A percentile compares a stretch with the other conserved stretches of the same genome.
These are phyloP conservation scores for Drosophila nannoptera DNA, from an alignment of 1,140 invertebrate genomes.

Conservation along the genomic window DNA sequence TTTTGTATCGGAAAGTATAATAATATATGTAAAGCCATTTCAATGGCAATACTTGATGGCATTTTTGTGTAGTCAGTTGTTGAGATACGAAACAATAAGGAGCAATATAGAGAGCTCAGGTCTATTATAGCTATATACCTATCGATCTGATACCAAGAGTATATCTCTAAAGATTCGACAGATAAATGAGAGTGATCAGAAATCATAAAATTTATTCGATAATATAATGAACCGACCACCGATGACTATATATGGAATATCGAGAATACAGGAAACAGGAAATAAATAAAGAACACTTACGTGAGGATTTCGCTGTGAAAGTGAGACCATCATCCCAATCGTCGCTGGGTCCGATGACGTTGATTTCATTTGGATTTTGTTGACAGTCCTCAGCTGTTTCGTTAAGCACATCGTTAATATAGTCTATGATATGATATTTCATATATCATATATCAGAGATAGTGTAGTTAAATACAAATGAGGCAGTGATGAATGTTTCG, in stretches of 20 bases:
- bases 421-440: conserved; percentile 81
- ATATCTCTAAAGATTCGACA: conserved; percentile 20
- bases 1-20: conserved; percentile 17
- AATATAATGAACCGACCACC: conserved; percentile 32
- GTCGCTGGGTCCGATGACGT: conserved; percentile 79
- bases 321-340: conserved; percentile 92
- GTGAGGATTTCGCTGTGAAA: conserved; percentile 90
- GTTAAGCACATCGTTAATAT: conserved; percentile 89
- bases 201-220: conserved; percentile 17
- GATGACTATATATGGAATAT: conserved; percentile 12
- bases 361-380: conserved; percentile 75
- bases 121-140: conserved; percentile 60
- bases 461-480: conserved; percentile 16
- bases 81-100: conserved; percentile 28
- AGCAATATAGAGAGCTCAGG: conserved; percentile 19
- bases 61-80: conserved; percentile 73
- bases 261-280: conserved; percentile 25
- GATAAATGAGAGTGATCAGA: conserved; percentile 13
- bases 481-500: not conserved
- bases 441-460: conserved; percentile 12
- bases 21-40: conserved; percentile 11
- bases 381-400: conserved; percentile 83
- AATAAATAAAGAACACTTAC: conserved; percentile 82
- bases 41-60: conserved; percentile 52
- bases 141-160: conserved; percentile 39